Evolutionary conservation across 2,113 vertebrate genomes (phyloP).

Genomic region (Heterotilapia buettikoferi): DNA sequence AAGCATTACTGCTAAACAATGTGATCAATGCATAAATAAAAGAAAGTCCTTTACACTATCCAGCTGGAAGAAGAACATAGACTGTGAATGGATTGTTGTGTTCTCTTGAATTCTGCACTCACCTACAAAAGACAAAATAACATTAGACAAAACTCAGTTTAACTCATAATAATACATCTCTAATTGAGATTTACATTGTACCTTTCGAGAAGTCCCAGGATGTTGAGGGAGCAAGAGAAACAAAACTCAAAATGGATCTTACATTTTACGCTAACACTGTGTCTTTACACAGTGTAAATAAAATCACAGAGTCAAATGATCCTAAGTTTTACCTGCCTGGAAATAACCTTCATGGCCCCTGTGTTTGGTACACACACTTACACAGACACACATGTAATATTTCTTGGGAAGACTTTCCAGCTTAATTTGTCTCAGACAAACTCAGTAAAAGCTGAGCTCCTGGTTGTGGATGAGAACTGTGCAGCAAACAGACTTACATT

Average conservation of each 20-base stretch:
- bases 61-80: background rate
- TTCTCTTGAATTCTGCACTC: background rate
- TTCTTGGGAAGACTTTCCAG: conserved; percentile 35
- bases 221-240: background rate
- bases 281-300: background rate
- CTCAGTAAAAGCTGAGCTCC: conserved; percentile 50
- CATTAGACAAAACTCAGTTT: background rate
- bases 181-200: background rate
- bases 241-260: background rate
- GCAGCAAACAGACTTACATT: conserved; percentile 66
- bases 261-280: background rate
- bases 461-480: conserved; percentile 51
- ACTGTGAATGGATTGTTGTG: background rate
- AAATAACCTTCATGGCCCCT: background rate
- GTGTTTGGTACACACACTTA: background rate
- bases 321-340: background rate
- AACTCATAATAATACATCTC: background rate
- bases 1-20: background rate
- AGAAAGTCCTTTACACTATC: background rate
- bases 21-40: background rate
- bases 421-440: conserved; percentile 55
- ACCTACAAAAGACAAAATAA: background rate
- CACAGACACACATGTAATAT: conserved; percentile 11
- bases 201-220: background rate
- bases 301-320: background rate